Conservation (phyloP, 2,113 vertebrate species). For the Hiodon tergisus region DNA sequence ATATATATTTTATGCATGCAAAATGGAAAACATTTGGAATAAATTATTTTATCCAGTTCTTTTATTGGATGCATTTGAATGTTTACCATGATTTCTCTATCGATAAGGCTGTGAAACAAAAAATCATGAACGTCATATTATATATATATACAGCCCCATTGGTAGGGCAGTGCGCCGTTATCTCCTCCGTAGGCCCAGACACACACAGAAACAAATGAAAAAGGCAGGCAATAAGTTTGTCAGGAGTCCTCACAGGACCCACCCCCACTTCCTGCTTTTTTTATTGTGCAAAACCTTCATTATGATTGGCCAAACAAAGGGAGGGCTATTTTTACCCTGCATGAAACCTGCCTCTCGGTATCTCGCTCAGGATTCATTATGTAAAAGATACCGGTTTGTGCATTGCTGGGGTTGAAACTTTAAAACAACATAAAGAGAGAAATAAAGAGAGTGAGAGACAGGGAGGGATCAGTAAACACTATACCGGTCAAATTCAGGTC, state of each 20-base stretch:
- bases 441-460: background rate
- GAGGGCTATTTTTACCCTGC: slow-evolving; percentile 75
- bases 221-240: background rate
- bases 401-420: slow-evolving; percentile 72
- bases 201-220: background rate
- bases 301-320: slow-evolving; percentile 59
- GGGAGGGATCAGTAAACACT: slow-evolving; percentile 30
- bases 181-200: background rate
- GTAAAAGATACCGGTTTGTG: slow-evolving; percentile 73
- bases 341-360: slow-evolving; percentile 59
- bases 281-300: slow-evolving; percentile 58
- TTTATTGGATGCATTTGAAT: too few species aligned
- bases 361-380: slow-evolving; percentile 79
- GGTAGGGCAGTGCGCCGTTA: too few species aligned
- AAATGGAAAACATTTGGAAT: background rate
- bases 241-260: background rate
- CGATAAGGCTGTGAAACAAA: too few species aligned
- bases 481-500: slow-evolving; percentile 80
- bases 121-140: too few species aligned
- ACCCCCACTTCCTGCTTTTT: background rate
- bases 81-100: too few species aligned
- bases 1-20: background rate
- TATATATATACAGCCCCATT: too few species aligned
- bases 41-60: background rate
- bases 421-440: slow-evolving; percentile 50